Base-by-base conservation (phyloP, 2,888 invertebrate species). In the Leptinotarsa juncta region DNA sequence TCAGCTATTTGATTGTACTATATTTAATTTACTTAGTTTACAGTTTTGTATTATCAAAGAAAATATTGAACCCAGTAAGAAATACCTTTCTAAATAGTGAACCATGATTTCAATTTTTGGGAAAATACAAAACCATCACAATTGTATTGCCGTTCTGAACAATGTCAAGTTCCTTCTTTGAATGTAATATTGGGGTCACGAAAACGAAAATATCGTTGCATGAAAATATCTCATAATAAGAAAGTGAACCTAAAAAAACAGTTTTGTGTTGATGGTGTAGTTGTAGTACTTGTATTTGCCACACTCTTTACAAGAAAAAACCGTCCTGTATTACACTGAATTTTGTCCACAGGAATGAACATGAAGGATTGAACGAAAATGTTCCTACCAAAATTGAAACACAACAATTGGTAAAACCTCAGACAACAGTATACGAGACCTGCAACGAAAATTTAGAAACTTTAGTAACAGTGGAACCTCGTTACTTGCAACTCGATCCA, bases 281-380 rank as follows among this genome's bases (percentile, higher is more conserved):
- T 32, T 20, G 57, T 57, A 18, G 3, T 1, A 62, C n/a, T n/a
- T 16, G 32, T 32, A 62, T 5, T 62, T 65, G 32, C 71, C 67
- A 67, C 70, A 74, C 74, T 74, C 70, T 70, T 67, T 62, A 65
- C 66, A 57, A 70, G 69, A 67, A 26, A 32, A 7, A n/a, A 16
- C 0, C 16, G 7, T 16, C 2, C n/a, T 32, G 23, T 68, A 42
- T 68, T 51, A 68, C 26, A 67, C 55, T 62, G 23, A 74, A 66
- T 73, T 76, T 76, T 76, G 70, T 76, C 70, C 71, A 73, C 70
- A 76, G 75, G 73, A 70, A 72, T 55, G 70, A 68, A 73, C 70
- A 26, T 18, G 72, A 65, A 65, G 67, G 20, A 23, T 53, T 53
- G 10, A 62, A 62, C 15, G 32, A 62, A 32, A 62, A 62, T n/a